These are phyloP conservation scores for Caenorhabditis sp. DNA, from an alignment of 2,888 invertebrate species.

Conservation along the genomic window DNA sequence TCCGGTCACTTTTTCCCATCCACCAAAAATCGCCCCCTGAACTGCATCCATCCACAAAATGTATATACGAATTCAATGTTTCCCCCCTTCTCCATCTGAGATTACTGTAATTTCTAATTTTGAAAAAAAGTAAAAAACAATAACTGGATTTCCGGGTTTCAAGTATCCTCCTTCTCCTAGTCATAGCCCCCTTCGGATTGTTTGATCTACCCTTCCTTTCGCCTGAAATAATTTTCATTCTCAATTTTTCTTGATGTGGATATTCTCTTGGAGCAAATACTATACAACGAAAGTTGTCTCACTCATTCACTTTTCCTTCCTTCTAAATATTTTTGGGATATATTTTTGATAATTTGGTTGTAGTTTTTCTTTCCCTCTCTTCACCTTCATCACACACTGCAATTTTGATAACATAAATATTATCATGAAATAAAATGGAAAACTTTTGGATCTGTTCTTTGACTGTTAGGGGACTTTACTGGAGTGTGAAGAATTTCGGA, in stretches of 20 bases:
- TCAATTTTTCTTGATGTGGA: background rate
- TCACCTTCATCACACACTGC: too few species aligned
- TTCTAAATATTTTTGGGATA: background rate
- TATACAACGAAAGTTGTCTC: background rate
- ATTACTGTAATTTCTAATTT: background rate
- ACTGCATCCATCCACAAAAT: background rate
- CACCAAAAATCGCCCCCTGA: background rate
- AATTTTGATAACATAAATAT: too few species aligned
- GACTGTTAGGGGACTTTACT: too few species aligned
- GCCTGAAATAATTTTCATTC: background rate
- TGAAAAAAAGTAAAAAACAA: slow-evolving; percentile 21
- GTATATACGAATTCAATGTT: background rate
- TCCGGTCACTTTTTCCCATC: slow-evolving; percentile 6
- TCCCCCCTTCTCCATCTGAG: background rate
- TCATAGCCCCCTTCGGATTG: too few species aligned
- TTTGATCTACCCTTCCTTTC: too few species aligned
- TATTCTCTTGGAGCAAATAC: slow-evolving; percentile 4
- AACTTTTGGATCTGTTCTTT: too few species aligned
- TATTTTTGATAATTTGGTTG: background rate
- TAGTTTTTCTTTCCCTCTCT: background rate
- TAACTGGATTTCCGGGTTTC: slow-evolving; percentile 50
- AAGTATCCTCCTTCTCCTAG: slow-evolving; percentile 14
- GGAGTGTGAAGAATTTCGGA: too few species aligned
- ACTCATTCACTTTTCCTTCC: background rate
- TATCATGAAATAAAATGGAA: too few species aligned